Evolutionary conservation across 2,888 invertebrate species (phyloP), one percentile per base, ranked within the genome.

Genomic region (Mylabris sibirica): DNA sequence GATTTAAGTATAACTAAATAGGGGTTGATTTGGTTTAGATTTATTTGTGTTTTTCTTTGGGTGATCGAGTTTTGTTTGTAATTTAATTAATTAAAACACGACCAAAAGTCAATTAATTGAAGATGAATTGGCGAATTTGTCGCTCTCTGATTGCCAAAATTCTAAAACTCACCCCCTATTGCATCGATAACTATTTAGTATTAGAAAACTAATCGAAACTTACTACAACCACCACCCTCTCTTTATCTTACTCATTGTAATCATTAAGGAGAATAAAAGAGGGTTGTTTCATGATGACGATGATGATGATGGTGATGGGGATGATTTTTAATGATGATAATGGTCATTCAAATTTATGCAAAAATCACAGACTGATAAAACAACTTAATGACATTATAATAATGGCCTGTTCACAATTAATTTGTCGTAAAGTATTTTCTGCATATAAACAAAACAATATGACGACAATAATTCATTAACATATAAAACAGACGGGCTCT

Each of bases 311-410:
- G 44, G 0, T 22, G 41, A 62, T 34, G 61, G 64, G 63, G 61
- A 59, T 65, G 65, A 12, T n/a, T 22, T 30, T 24, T n/a, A 53
- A 57, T 53, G 53, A 53, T 70, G 67, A 70, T 72, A 30, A 30
- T 72, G 68, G 61, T 63, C 57, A 82, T 81, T 81, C 78, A 81
- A 82, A 81, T 82, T 81, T 81, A 82, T 82, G 79, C 81, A 74
- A 77, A 77, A 77, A 73, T 72, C 73, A 71, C 72, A 75, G 76
- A 76, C 77, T 44, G 44, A 44, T 17, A 17, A 44, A 80, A 80
- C 82, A 81, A 83, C 84, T n/a, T 84, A 85, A 85, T 84, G 84
- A 83, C 83, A 80, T 82, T 84, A 84, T 84, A 84, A 85, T 84
- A 82, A 84, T 82, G 82, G 83, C 82, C 17, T 81, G 81, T 83